Percentiles rank a stretch among this genome's conserved stretches.
Conservation (phyloP, 2,888 invertebrate genomes). For the Phragmatobia fuliginosa region DNA sequence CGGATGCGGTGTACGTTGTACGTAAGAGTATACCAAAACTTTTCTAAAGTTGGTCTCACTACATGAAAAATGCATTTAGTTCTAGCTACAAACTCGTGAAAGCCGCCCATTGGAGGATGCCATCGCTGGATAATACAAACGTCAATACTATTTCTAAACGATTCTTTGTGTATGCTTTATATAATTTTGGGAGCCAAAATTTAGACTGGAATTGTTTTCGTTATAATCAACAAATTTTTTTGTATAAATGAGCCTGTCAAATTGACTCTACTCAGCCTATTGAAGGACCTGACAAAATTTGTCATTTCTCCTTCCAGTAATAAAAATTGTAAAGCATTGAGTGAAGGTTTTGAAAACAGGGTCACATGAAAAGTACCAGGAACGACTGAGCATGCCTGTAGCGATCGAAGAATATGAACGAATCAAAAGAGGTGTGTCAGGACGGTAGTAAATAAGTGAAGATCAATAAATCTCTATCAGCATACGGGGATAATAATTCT, state of each 20-base stretch:
- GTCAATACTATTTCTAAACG: constrained; percentile 15
- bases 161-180: neutral
- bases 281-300: no score
- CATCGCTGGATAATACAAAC: constrained; percentile 31
- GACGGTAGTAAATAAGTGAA: no score
- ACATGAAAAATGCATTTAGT: constrained; percentile 85
- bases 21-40: constrained; percentile 59
- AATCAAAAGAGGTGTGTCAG: no score
- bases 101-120: constrained; percentile 45
- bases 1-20: constrained; percentile 52
- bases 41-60: constrained; percentile 71
- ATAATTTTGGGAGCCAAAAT: neutral
- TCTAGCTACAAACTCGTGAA: constrained; percentile 58
- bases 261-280: no score
- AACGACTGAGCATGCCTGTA: no score
- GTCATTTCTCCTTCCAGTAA: neutral
- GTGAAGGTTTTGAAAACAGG: no score
- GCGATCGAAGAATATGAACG: no score
- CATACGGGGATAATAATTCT: no score
- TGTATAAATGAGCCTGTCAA: no score
- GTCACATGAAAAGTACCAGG: no score
- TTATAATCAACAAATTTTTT: neutral
- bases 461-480: no score
- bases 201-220: neutral
- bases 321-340: neutral